Evolutionary conservation across 2,888 invertebrate species (phyloP), one percentile per base, ranked within the genome.

Genomic region (Ommatoiulus sabulosus): DNA sequence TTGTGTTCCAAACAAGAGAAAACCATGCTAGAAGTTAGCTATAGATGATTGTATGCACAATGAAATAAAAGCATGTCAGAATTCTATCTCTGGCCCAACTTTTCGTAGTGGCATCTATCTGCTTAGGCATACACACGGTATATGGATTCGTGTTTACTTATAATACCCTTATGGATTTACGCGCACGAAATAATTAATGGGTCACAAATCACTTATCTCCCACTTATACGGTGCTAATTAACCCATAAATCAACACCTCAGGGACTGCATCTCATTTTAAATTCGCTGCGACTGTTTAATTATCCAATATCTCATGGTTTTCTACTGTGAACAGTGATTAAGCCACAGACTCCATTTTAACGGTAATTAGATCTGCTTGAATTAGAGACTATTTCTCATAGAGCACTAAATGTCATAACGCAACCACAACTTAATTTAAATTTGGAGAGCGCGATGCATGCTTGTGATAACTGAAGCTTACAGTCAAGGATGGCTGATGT

Each of bases 321-420:
- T n/a, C 63, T 20, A 20, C n/a, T 63, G 63, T 20, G 63, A 63
- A 63, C 63, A 63, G 63, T 63, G 63, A 63, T 63, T 63, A 63
- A 63, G 63, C 63, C 63, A 63, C 63, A 63, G n/a, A 63, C 63
- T 63, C 63, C 20, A 63, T 63, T 63, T 63, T 20, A 63, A 63
- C 63, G 15, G 63, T 63, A 63, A 63, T 63, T 63, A 63, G 63
- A 63, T 63, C 63, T 63, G 63, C 63, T 63, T 63, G 63, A 63
- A 63, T 63, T 63, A n/a, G 20, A 63, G 20, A 4, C 63, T 20
- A 63, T 63, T 63, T 63, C 63, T 63, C 63, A 63, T 63, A 63
- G 63, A 63, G 63, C 63, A 63, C 15, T 63, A 63, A 63, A 63
- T 63, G 63, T 63, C 63, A 63, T 63, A 63, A n/a, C 20, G 5